These are phyloP conservation scores for Aphis craccivora DNA, from an alignment of 1,140 invertebrate genomes.

Conservation along the genomic window DNA sequence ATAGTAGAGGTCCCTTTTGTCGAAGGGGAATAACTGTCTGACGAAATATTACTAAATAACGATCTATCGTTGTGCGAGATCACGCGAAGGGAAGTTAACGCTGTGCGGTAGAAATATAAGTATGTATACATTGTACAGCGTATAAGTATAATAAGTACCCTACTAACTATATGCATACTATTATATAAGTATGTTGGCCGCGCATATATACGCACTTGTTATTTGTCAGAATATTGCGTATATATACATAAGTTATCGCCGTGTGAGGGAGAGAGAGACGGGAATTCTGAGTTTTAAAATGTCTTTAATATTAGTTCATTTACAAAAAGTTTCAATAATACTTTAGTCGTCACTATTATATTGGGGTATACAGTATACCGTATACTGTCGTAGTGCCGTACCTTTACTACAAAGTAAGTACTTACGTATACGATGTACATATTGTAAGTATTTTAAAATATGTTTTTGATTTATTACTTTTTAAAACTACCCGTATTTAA, in stretches of 20 bases:
- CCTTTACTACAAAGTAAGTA: too few species aligned
- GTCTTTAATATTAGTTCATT: not conserved
- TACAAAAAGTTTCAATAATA: not conserved
- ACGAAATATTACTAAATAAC: not conserved
- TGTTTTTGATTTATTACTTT: too few species aligned
- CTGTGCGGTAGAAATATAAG: not conserved
- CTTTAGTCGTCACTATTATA: not conserved
- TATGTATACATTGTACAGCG: not conserved
- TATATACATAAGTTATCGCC: too few species aligned
- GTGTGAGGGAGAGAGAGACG: too few species aligned
- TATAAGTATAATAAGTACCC: not conserved
- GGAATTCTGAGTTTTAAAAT: not conserved
- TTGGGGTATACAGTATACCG: not conserved
- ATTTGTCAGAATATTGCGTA: too few species aligned
- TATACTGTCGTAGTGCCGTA: too few species aligned
- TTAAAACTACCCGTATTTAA: too few species aligned
- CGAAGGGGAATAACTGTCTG: not conserved
- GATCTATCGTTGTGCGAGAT: not conserved
- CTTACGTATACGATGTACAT: too few species aligned
- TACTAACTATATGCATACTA: not conserved
- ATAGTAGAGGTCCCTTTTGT: not conserved
- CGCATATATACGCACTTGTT: too few species aligned
- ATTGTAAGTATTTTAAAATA: too few species aligned
- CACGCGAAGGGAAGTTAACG: not conserved
- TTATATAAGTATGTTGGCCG: not conserved